A percentile compares a stretch with the other conserved stretches of the same genome.
Conservation (phyloP, 2,113 vertebrate species). For the Caracal caracal region DNA sequence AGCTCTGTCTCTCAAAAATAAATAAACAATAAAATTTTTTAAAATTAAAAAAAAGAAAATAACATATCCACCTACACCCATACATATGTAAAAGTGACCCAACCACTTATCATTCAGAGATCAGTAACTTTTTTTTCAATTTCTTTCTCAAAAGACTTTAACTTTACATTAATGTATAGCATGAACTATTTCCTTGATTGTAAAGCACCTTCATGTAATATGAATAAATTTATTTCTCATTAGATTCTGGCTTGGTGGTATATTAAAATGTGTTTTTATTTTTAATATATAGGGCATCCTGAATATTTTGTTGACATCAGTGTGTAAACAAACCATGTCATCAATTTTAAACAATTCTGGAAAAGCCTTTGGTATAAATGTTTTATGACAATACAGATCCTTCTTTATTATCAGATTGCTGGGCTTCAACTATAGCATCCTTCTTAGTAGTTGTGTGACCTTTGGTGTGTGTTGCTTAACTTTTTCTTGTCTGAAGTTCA, state of each 20-base stretch:
- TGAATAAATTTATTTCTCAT: constrained; percentile 7
- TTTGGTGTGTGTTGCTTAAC: not conserved
- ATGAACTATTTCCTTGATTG: not conserved
- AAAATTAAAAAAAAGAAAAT: not conserved
- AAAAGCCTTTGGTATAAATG: not conserved
- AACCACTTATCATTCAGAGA: not conserved
- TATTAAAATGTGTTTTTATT: not conserved
- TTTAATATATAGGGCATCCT: not conserved
- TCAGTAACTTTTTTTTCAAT: not conserved
- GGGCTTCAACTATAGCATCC: not conserved
- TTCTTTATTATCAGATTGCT: not conserved
- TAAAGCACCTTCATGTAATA: not conserved
- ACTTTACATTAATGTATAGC: not conserved
- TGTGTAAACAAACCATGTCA: not conserved
- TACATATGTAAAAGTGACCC: not conserved
- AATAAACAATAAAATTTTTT: too few species aligned
- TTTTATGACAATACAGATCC: not conserved
- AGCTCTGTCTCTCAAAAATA: too few species aligned
- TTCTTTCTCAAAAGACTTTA: not conserved
- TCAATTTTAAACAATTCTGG: not conserved
- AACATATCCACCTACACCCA: not conserved
- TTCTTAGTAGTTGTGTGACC: not conserved
- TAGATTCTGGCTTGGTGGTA: not conserved
- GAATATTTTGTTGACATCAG: not conserved
- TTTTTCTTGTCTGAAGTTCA: not conserved